Evolutionary conservation across 2,113 vertebrate species (phyloP).

Genomic region (Grallaria varia): DNA sequence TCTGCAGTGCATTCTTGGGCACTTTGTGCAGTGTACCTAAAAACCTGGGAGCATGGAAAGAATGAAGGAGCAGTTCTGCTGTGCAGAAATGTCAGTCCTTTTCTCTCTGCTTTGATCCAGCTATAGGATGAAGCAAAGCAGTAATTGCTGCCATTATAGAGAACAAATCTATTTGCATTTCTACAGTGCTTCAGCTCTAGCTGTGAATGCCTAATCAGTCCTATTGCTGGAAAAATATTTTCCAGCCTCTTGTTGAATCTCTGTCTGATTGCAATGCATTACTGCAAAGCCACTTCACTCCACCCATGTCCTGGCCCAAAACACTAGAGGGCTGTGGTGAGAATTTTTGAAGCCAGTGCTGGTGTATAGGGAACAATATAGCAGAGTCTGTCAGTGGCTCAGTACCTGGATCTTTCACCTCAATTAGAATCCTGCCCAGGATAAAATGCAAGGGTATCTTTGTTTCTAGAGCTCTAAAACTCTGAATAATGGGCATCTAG

Average conservation of each 20-base stretch:
- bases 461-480: background rate
- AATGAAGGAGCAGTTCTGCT: background rate
- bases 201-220: conserved; percentile 56
- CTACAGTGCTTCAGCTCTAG: conserved; percentile 23
- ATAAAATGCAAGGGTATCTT: background rate
- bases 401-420: background rate
- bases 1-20: conserved; percentile 2
- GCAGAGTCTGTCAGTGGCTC: background rate
- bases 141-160: conserved; percentile 55
- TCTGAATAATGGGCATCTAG: background rate
- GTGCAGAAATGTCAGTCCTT: conserved; percentile 13
- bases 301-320: background rate
- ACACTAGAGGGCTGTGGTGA: background rate
- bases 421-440: background rate
- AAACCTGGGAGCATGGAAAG: background rate
- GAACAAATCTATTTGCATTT: conserved; percentile 61
- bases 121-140: conserved; percentile 37
- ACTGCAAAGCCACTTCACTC: background rate
- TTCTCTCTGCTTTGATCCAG: conserved; percentile 40
- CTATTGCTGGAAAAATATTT: conserved; percentile 45
- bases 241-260: conserved; percentile 27
- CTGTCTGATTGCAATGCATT: conserved; percentile 4
- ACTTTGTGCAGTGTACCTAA: conserved; percentile 2
- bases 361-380: background rate
- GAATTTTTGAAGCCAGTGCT: background rate